phyloP scores from a whole-genome alignment of 2,797 vertebrate genomes.

The Bothrops alternatus region DNA sequence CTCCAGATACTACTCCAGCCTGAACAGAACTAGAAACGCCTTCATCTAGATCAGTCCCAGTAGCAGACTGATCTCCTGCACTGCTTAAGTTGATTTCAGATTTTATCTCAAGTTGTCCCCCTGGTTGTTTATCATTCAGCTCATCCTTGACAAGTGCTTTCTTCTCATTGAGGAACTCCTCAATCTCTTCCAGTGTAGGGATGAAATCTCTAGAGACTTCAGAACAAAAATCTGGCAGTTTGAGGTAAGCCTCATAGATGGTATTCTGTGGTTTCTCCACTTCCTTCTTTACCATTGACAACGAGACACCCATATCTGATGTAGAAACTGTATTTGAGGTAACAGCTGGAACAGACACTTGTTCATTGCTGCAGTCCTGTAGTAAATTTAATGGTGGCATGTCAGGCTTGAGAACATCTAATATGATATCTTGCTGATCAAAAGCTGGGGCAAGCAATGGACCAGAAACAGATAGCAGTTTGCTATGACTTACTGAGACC shows the following conservation, averaged over 20 bases:
- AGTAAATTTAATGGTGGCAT: constrained; percentile 49
- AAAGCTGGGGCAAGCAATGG: constrained; percentile 31
- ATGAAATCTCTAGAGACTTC: constrained; percentile 74
- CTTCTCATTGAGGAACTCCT: constrained; percentile 86
- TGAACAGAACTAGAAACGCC: neutral
- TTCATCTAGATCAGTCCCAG: neutral
- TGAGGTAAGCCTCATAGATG: constrained; percentile 56
- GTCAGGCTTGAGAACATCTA: constrained; percentile 4
- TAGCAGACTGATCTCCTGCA: constrained; percentile 14
- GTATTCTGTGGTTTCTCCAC: constrained; percentile 35
- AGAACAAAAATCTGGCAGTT: constrained; percentile 76
- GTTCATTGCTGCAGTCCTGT: constrained; percentile 45
- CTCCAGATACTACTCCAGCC: neutral
- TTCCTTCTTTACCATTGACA: constrained; percentile 2
- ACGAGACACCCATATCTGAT: constrained; percentile 54
- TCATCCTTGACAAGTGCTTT: constrained; percentile 61
- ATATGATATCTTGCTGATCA: constrained; percentile 23
- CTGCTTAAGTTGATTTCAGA: constrained; percentile 12
- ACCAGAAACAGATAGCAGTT: constrained; percentile 52
- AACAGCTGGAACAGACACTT: constrained; percentile 52
- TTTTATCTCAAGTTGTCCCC: constrained; percentile 25
- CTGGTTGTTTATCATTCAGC: neutral
- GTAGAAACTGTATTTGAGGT: neutral
- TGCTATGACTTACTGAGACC: constrained; percentile 81
- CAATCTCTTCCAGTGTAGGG: constrained; percentile 87